Percentiles rank a stretch among this genome's conserved stretches.
phyloP scores from a whole-genome alignment of 2,113 vertebrate genomes.

The western clawed frog (Xenopus tropicalis) region UCB_Xtro_10.0 CM004448.2:44681501-44682000 shows the following conservation, averaged over 20 bases:
- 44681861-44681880: constrained; percentile 15
- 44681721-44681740: background rate
- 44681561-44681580: no score
- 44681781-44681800: background rate
- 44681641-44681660: background rate
- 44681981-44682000: constrained; percentile 14
- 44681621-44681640: background rate
- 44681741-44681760: background rate
- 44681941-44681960: constrained; percentile 17
- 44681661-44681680: background rate
- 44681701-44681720: background rate
- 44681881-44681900: constrained; percentile 27
- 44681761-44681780: background rate
- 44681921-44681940: constrained; percentile 11
- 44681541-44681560: no score
- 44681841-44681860: constrained; percentile 4
- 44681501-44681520: no score
- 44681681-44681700: background rate
- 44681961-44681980: constrained; percentile 26
- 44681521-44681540: no score
- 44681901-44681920: background rate
- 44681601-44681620: no score
- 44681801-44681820: background rate
- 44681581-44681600: no score
- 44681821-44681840: constrained; percentile 22